Conservation (phyloP, 2,888 invertebrate species). For the Mellilla xanthometata region DNA sequence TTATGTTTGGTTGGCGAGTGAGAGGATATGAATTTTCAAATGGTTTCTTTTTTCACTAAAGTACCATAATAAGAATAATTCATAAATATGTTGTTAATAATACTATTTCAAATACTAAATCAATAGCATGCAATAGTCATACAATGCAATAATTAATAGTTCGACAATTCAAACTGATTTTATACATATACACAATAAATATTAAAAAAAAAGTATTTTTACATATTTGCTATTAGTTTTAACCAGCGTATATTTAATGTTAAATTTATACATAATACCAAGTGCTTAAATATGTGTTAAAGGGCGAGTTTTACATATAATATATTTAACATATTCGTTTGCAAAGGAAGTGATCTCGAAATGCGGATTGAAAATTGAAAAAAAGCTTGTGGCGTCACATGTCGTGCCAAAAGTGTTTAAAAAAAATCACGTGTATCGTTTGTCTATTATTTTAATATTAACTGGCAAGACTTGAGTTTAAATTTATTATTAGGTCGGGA, state of each 20-base stretch:
- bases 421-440: slow-evolving; percentile 1
- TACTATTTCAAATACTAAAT: too few species aligned
- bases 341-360: slow-evolving; percentile 17
- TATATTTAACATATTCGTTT: not conserved
- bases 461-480: not conserved
- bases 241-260: not conserved
- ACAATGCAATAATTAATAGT: not conserved
- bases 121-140: not conserved
- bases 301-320: not conserved
- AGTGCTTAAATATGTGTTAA: not conserved
- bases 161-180: not conserved
- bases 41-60: too few species aligned
- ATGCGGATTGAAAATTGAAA: not conserved
- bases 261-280: too few species aligned
- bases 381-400: slow-evolving; percentile 11
- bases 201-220: slow-evolving; percentile 6
- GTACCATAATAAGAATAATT: too few species aligned
- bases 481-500: not conserved
- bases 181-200: too few species aligned
- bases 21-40: too few species aligned
- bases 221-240: slow-evolving; percentile 3
- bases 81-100: too few species aligned
- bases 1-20: too few species aligned
- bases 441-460: not conserved
- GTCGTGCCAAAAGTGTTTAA: slow-evolving; percentile 33